phyloP scores from a whole-genome alignment of 2,113 vertebrate genomes.

The Monarcha castaneiventris region DNA sequence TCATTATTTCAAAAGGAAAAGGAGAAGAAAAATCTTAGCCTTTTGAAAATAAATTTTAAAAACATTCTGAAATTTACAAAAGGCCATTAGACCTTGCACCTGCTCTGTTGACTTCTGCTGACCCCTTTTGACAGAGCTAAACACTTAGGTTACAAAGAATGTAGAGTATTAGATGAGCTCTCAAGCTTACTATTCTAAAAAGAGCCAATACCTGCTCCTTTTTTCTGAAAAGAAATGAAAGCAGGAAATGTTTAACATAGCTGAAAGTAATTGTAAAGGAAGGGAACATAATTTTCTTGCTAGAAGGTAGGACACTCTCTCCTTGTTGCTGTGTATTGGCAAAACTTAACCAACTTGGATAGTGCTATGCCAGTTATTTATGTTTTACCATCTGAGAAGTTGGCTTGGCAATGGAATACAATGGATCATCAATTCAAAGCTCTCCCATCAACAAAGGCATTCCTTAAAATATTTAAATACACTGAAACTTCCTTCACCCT shows the following conservation, averaged over 20 bases:
- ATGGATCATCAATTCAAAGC: background rate
- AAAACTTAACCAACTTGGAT: background rate
- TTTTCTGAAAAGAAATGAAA: background rate
- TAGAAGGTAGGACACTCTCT: background rate
- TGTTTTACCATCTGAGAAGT: background rate
- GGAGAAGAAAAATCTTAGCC: background rate
- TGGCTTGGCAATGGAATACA: background rate
- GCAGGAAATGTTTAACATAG: background rate
- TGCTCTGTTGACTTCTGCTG: background rate
- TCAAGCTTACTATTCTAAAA: background rate
- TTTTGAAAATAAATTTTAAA: background rate
- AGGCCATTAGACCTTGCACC: background rate
- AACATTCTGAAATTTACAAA: background rate
- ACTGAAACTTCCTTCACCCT: background rate
- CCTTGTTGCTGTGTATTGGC: background rate
- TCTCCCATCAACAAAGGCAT: background rate
- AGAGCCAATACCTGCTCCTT: background rate
- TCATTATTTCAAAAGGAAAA: conserved; percentile 5
- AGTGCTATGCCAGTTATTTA: background rate
- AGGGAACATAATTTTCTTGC: background rate
- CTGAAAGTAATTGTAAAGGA: background rate
- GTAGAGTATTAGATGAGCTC: background rate
- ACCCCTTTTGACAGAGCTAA: background rate
- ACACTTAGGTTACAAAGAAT: background rate
- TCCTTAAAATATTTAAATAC: background rate